Conservation (phyloP, 2,888 invertebrate genomes). For the Hypomecis atomaria region DNA sequence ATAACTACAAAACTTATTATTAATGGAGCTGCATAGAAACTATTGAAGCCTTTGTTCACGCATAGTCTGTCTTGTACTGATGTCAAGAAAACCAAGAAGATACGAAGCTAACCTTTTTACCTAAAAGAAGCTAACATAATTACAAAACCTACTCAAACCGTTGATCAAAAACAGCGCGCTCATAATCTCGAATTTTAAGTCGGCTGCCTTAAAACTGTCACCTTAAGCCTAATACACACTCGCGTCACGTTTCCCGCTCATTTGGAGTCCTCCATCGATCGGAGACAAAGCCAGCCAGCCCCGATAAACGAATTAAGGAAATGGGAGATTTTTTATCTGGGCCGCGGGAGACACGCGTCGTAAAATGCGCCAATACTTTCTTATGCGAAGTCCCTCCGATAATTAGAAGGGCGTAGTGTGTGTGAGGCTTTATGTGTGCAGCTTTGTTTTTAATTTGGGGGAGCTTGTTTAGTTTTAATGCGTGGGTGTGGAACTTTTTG, state of each 20-base stretch:
- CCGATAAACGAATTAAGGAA: conserved; percentile 85
- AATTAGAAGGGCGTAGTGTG: conserved; percentile 76
- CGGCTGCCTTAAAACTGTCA: conserved; percentile 58
- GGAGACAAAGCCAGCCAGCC: conserved; percentile 82
- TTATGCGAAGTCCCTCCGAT: conserved; percentile 84
- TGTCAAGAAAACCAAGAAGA: no score
- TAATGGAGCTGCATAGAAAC: no score
- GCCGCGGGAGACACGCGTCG: conserved; percentile 78
- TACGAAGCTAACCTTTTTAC: no score
- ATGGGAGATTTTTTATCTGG: conserved; percentile 85
- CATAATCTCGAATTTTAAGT: conserved; percentile 43
- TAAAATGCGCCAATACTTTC: conserved; percentile 84
- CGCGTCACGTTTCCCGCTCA: conserved; percentile 81
- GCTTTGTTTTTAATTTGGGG: conserved; percentile 78
- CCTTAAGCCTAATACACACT: conserved; percentile 80
- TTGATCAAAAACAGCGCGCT: conserved; percentile 18
- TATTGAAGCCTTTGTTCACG: no score
- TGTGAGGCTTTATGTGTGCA: conserved; percentile 64
- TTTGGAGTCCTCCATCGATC: conserved; percentile 83
- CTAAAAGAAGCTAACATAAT: no score
- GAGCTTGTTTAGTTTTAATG: conserved; percentile 9
- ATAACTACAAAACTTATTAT: no score
- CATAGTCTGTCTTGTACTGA: no score
- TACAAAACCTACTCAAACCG: conserved; percentile 2
- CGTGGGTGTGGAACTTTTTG: background rate